These are phyloP conservation scores for Graphium colonna DNA, from an alignment of 2,888 invertebrate genomes.

Conservation along the genomic window DNA sequence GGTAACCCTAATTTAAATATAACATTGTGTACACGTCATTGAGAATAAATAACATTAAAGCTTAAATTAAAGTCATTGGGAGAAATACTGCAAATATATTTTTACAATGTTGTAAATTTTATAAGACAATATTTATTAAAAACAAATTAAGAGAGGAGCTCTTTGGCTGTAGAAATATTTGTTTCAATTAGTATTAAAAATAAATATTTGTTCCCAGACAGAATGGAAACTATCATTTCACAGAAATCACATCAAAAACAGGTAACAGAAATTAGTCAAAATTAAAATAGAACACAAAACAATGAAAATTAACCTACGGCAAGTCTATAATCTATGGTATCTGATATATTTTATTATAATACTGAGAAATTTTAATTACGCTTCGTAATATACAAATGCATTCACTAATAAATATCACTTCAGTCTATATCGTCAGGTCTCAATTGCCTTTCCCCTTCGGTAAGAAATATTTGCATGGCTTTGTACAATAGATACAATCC, in stretches of 20 bases:
- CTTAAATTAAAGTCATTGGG: conserved; percentile 24
- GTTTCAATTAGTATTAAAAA: too few species aligned
- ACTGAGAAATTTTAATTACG: conserved; percentile 12
- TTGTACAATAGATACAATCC: conserved; percentile 90
- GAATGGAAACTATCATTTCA: not conserved
- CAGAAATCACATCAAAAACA: not conserved
- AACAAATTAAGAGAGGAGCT: not conserved
- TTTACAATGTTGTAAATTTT: conserved; percentile 3
- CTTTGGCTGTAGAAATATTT: conserved; percentile 19
- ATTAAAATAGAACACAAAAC: conserved; percentile 11
- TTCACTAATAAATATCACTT: conserved; percentile 27
- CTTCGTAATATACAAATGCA: conserved; percentile 10
- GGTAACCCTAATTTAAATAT: conserved; percentile 26
- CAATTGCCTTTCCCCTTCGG: conserved; percentile 94
- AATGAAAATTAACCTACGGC: conserved; percentile 5
- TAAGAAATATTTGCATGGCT: conserved; percentile 90
- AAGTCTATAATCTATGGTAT: conserved; percentile 9
- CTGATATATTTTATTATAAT: conserved; percentile 6
- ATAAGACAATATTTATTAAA: not conserved
- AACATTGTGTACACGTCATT: too few species aligned
- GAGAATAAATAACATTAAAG: conserved; percentile 25
- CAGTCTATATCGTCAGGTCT: conserved; percentile 85
- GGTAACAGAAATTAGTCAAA: conserved; percentile 8
- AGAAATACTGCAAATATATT: conserved; percentile 15
- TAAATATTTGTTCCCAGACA: conserved; percentile 2